Evolutionary conservation across 1,140 invertebrate species (phyloP).

Genomic region (Aphis gossypii): DNA sequence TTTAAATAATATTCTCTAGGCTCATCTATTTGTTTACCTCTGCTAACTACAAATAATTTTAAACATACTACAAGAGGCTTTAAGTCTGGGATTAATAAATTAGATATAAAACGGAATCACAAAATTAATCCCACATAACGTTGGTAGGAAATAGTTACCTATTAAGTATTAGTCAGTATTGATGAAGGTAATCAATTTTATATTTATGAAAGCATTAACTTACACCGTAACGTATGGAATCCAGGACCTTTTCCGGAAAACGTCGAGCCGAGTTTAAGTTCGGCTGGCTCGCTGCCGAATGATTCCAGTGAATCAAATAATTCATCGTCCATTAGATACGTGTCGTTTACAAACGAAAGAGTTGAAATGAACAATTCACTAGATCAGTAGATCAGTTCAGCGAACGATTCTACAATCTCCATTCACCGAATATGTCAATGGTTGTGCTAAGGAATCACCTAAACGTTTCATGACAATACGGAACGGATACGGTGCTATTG

Average conservation of each 20-base stretch:
- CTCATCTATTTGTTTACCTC: background rate
- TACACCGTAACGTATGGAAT: conserved; percentile 89
- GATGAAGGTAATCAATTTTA: background rate
- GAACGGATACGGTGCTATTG: conserved; percentile 3
- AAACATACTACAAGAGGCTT: background rate
- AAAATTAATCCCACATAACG: background rate
- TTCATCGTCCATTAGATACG: conserved; percentile 55
- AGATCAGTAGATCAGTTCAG: background rate
- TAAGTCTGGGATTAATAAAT: background rate
- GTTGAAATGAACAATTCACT: conserved; percentile 41
- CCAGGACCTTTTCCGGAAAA: conserved; percentile 76
- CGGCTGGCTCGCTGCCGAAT: conserved; percentile 62
- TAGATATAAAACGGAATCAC: background rate
- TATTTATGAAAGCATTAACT: conserved; percentile 65
- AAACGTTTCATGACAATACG: conserved; percentile 10
- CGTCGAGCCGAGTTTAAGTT: conserved; percentile 83
- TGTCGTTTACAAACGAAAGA: conserved; percentile 32
- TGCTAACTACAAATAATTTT: background rate
- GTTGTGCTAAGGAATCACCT: background rate
- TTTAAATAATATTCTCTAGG: background rate
- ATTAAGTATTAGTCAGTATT: background rate
- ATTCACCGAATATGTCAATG: conserved; percentile 17
- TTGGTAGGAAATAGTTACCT: background rate
- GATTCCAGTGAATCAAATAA: conserved; percentile 30
- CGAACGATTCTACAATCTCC: conserved; percentile 34